Base-by-base conservation (phyloP, 2,797 vertebrate species). In the Galago senegalensis region DNA sequence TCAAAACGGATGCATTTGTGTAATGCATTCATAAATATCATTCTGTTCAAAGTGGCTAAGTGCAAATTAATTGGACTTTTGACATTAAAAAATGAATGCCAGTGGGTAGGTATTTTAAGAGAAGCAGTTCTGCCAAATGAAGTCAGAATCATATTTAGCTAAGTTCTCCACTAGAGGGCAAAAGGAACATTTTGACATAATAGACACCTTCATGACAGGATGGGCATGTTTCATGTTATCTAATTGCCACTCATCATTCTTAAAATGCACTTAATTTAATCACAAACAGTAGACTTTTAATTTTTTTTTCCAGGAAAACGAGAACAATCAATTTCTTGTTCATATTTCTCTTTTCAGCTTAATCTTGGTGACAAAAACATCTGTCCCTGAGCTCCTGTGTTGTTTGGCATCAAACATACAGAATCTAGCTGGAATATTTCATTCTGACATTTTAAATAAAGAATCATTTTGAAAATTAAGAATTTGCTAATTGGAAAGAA, bases 161-260 rank as follows among this genome's bases (percentile, higher is more conserved):
- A 46, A 21, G 11, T 92, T 82, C 93, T 96, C 96, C 97, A 94
- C 94, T 94, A 97, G 97, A 97, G 98, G 98, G 97, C 95, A 95
- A 97, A 97, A 93, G 85, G 89, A 94, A 43, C 34, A 58, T 65
- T 43, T 25, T 17, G 0, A 20, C 84, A 60, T 6, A 8, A 11
- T 31, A 56, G 89, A 60, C 46, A 27, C 58, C 73, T 92, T 67
- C 29, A 53, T n/a, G 81, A 72, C 40, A 34, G 61, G 16, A 18
- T 1, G 17, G 90, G 65, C 67, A 49, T 53, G 25, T 85, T 69
- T 34, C 25, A 46, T 34, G 14, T 81, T 75, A 75, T 83, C 8
- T 73, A 94, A 49, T 27, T 92, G 67, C 37, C 96, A 67, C 34
- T 69, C 29, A 84, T 86, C 65, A 43, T 69, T 81, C 12, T 21